Percentiles rank a stretch among this genome's conserved stretches.
Evolutionary conservation across 2,113 vertebrate genomes (phyloP).

Genomic region (Pangasianodon gigas): DNA sequence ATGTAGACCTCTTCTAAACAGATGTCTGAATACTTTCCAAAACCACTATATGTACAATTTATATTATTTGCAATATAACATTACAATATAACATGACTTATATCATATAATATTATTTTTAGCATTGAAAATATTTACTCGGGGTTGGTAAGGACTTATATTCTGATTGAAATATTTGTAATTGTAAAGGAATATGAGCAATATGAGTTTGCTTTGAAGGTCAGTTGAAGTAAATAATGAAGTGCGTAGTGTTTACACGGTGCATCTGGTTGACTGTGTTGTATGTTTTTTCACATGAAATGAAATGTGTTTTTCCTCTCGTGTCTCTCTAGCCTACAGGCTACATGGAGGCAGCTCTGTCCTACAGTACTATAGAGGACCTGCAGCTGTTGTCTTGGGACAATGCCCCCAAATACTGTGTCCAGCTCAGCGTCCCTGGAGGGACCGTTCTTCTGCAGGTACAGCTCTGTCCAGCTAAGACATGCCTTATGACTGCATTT

Average conservation of each 20-base stretch:
- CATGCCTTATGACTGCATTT: background rate
- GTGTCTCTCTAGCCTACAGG: slow-evolving; percentile 85
- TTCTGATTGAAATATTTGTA: background rate
- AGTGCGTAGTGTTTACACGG: background rate
- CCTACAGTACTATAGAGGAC: slow-evolving; percentile 97
- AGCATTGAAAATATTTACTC: background rate
- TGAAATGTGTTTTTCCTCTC: slow-evolving; percentile 37
- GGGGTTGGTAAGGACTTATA: background rate
- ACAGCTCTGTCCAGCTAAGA: slow-evolving; percentile 43
- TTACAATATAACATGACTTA: background rate
- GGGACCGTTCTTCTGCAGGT: slow-evolving; percentile 97
- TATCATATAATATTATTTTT: background rate
- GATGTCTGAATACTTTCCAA: background rate
- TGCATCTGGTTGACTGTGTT: slow-evolving; percentile 46
- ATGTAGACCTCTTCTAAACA: background rate
- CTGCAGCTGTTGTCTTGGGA: slow-evolving; percentile 99
- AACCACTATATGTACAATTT: background rate
- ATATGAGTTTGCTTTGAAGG: background rate
- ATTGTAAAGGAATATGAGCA: background rate
- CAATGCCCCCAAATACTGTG: slow-evolving; percentile 98
- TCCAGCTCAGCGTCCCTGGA: slow-evolving; percentile 95
- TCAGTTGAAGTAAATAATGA: background rate
- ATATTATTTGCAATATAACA: background rate
- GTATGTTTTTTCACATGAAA: slow-evolving; percentile 32
- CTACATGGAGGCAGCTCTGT: slow-evolving; percentile 96